These are phyloP conservation scores for Falco novaeseelandiae DNA, from an alignment of 2,797 vertebrate genomes.

Conservation along the genomic window DNA sequence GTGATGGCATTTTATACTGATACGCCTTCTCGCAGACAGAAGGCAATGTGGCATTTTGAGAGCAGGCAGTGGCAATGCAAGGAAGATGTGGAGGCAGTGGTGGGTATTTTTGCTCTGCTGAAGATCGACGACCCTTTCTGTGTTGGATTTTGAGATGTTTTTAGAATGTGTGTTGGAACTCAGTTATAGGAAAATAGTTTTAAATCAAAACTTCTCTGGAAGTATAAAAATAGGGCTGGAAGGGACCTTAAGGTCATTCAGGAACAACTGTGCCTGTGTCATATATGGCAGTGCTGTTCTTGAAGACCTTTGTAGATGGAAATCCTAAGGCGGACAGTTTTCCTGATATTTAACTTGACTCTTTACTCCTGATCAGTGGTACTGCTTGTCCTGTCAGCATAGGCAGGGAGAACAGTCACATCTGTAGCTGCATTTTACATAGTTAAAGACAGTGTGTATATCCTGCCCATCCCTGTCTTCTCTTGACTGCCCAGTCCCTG, in stretches of 20 bases:
- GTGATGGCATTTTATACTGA: neutral
- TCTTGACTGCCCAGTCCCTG: neutral
- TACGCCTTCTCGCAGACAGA: neutral
- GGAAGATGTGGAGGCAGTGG: neutral
- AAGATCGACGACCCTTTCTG: neutral
- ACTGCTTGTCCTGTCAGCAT: neutral
- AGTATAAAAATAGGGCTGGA: conserved; percentile 35
- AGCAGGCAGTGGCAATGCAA: neutral
- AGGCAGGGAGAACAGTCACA: neutral
- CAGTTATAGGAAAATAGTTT: conserved; percentile 18
- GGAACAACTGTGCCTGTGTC: neutral
- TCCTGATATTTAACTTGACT: neutral
- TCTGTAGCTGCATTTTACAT: neutral
- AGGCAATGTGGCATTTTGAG: neutral
- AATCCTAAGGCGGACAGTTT: neutral
- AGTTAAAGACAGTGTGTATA: neutral
- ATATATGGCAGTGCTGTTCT: conserved; percentile 8
- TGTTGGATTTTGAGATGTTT: neutral
- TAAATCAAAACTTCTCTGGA: neutral
- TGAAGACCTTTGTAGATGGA: neutral
- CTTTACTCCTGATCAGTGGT: neutral
- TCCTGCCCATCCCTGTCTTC: neutral
- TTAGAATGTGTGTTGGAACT: conserved; percentile 3
- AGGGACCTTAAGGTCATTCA: conserved; percentile 2
- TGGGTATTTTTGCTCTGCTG: conserved; percentile 1